phyloP scores from a whole-genome alignment of 92 coral and sea anemone genomes.

The Heliopora coerulea region DNA sequence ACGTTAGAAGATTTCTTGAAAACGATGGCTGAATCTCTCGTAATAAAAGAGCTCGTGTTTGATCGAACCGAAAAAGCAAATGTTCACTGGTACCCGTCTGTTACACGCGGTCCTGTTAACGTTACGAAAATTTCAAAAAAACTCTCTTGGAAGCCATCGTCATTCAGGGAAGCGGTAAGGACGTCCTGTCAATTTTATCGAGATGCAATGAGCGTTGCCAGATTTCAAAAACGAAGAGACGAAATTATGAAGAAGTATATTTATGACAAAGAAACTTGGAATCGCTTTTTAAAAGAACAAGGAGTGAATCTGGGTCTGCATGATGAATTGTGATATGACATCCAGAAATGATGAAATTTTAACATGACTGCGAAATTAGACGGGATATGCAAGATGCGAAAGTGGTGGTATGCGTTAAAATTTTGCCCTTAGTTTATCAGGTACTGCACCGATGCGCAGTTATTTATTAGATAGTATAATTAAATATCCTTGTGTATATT shows the following conservation, averaged over 20 bases:
- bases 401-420: no score
- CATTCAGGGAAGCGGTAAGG: conserved; percentile 53
- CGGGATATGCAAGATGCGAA: no score
- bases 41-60: conserved; percentile 60
- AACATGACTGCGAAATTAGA: no score
- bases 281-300: conserved; percentile 55
- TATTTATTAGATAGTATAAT: no score
- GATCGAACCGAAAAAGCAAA: conserved; percentile 59
- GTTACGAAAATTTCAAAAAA: conserved; percentile 65
- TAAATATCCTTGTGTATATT: no score
- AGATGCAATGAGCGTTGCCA: conserved; percentile 75
- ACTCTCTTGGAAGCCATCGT: conserved; percentile 70
- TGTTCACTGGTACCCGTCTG: conserved; percentile 70
- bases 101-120: conserved; percentile 79
- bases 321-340: conserved; percentile 16
- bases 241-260: conserved; percentile 58
- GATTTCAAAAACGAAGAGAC: conserved; percentile 65
- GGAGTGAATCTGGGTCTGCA: conserved; percentile 5
- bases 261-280: conserved; percentile 54
- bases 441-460: no score
- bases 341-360: no score
- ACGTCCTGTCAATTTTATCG: conserved; percentile 75
- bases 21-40: conserved; percentile 65
- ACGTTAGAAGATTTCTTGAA: conserved; percentile 71
- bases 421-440: no score